Evolutionary conservation across 2,888 invertebrate genomes (phyloP).

Genomic region (Cryptops parisi): DNA sequence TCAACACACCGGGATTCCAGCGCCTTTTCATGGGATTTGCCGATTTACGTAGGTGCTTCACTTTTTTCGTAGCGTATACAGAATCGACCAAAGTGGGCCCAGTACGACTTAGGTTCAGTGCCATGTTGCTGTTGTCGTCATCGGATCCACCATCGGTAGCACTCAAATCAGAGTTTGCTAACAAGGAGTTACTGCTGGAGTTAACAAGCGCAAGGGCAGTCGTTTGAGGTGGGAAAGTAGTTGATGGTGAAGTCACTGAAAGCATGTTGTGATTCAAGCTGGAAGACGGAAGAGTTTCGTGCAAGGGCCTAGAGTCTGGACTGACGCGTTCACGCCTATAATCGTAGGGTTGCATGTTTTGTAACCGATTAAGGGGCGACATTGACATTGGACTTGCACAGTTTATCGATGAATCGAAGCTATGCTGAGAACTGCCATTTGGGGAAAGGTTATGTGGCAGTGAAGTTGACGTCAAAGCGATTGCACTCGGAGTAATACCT

Average conservation of each 20-base stretch:
- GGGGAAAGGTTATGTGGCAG: slow-evolving; percentile 20
- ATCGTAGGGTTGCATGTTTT: slow-evolving; percentile 93
- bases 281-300: slow-evolving; percentile 18
- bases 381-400: slow-evolving; percentile 42
- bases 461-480: slow-evolving; percentile 6
- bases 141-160: slow-evolving; percentile 34
- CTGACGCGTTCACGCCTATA: slow-evolving; percentile 47
- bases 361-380: slow-evolving; percentile 72
- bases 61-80: slow-evolving; percentile 24
- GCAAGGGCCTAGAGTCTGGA: slow-evolving; percentile 23
- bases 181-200: slow-evolving; percentile 18
- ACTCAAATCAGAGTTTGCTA: slow-evolving; percentile 26
- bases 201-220: slow-evolving; percentile 21
- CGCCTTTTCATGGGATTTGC: slow-evolving; percentile 33
- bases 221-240: slow-evolving; percentile 21
- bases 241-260: slow-evolving; percentile 20
- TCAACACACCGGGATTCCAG: slow-evolving; percentile 36
- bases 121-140: slow-evolving; percentile 46
- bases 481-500: neutral
- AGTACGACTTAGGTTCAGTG: slow-evolving; percentile 45
- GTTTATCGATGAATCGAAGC: slow-evolving; percentile 18
- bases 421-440: slow-evolving; percentile 20
- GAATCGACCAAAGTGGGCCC: slow-evolving; percentile 19
- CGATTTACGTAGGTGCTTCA: slow-evolving; percentile 33
- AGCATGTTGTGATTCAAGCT: slow-evolving; percentile 7